Evolutionary conservation across 2,888 invertebrate species (phyloP).

Genomic region (Noctuana brunneofusca): DNA sequence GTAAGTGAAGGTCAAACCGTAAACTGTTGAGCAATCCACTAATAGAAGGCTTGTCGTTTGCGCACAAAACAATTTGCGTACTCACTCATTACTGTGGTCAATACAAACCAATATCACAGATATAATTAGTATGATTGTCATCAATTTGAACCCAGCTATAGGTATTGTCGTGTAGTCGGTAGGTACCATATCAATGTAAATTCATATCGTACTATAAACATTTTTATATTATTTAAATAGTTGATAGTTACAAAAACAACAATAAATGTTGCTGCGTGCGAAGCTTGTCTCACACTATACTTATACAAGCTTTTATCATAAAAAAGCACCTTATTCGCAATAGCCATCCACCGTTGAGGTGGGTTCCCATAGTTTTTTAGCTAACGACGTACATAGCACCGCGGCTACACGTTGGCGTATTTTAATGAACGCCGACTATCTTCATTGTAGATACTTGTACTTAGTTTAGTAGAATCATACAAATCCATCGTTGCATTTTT

Average conservation of each 20-base stretch:
- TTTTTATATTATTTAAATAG: slow-evolving; percentile 3
- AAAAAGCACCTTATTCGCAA: slow-evolving; percentile 33
- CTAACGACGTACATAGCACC: not conserved
- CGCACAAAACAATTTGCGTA: not conserved
- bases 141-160: too few species aligned
- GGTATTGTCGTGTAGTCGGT: too few species aligned
- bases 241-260: slow-evolving; percentile 17
- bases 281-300: slow-evolving; percentile 21
- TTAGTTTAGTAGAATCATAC: not conserved
- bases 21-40: slow-evolving; percentile 6
- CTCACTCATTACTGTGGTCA: not conserved
- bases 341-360: slow-evolving; percentile 31
- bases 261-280: slow-evolving; percentile 28
- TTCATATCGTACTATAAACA: too few species aligned
- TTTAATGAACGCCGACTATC: not conserved
- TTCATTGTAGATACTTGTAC: not conserved
- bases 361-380: slow-evolving; percentile 41
- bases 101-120: too few species aligned
- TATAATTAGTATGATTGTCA: too few species aligned
- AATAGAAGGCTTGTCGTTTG: not conserved
- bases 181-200: too few species aligned
- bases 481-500: too few species aligned
- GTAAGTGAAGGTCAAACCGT: slow-evolving; percentile 8
- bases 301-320: slow-evolving; percentile 30
- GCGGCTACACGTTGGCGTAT: slow-evolving; percentile 13